Evolutionary conservation across 2,113 vertebrate genomes (phyloP).

Genomic region (Ariopsis seemanni): DNA sequence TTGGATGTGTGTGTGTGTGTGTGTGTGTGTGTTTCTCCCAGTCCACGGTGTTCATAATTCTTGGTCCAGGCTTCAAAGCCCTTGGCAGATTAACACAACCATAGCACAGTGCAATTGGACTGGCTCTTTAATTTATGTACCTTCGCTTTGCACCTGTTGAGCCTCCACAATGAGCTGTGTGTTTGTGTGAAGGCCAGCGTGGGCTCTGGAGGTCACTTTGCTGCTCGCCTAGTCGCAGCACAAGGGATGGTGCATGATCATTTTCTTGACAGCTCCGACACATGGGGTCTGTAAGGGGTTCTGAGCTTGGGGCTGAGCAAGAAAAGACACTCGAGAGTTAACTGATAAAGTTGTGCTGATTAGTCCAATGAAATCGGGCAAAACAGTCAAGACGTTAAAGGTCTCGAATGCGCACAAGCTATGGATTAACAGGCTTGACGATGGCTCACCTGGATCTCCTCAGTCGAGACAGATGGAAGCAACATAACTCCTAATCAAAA

Average conservation of each 20-base stretch:
- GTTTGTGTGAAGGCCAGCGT: constrained; percentile 50
- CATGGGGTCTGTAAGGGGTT: constrained; percentile 44
- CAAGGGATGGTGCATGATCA: constrained; percentile 38
- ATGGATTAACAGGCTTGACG: constrained; percentile 39
- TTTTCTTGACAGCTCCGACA: constrained; percentile 52
- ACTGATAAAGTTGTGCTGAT: constrained; percentile 2
- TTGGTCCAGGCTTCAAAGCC: constrained; percentile 65
- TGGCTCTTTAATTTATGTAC: constrained; percentile 68
- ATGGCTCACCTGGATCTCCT: constrained; percentile 40
- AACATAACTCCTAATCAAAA: constrained; percentile 44
- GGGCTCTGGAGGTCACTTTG: constrained; percentile 48
- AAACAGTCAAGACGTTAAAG: constrained; percentile 65
- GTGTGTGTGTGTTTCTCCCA: constrained; percentile 45
- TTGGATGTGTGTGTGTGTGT: constrained; percentile 26
- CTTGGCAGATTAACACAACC: constrained; percentile 70
- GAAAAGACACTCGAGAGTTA: background rate
- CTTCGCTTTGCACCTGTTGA: constrained; percentile 71
- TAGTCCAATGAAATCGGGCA: constrained; percentile 64
- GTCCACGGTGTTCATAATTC: constrained; percentile 59
- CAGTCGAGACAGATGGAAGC: background rate
- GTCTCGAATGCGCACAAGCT: constrained; percentile 66
- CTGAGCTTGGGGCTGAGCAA: background rate
- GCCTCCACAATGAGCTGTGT: constrained; percentile 57
- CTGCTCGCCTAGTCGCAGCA: constrained; percentile 50
- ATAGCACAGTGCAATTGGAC: constrained; percentile 60